phyloP scores from a whole-genome alignment of 2,113 vertebrate genomes.

The Brevimyrus niger region DNA sequence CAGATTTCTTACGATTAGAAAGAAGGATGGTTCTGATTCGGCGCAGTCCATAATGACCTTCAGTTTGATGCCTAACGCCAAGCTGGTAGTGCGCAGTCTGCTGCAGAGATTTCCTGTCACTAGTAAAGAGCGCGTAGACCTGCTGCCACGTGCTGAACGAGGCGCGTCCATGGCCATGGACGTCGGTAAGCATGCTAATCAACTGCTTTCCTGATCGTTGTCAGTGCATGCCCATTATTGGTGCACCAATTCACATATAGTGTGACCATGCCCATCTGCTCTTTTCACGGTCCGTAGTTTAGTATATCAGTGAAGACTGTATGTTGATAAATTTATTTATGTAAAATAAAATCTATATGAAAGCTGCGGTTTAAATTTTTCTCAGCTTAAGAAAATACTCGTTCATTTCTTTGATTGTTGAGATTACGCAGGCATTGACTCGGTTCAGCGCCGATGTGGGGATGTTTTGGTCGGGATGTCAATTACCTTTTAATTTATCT shows the following conservation, averaged over 20 bases:
- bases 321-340: background rate
- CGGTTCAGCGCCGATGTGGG: background rate
- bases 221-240: background rate
- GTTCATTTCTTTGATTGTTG: background rate
- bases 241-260: background rate
- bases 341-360: background rate
- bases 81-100: constrained; percentile 58
- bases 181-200: constrained; percentile 57
- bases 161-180: constrained; percentile 54
- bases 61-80: constrained; percentile 62
- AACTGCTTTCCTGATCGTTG: background rate
- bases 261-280: background rate
- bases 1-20: constrained; percentile 79
- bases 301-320: background rate
- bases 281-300: background rate
- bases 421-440: background rate
- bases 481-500: background rate
- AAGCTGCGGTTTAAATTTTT: background rate
- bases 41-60: constrained; percentile 64
- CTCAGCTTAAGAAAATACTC: background rate
- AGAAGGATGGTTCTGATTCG: constrained; percentile 68
- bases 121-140: constrained; percentile 72
- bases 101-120: constrained; percentile 78
- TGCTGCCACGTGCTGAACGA: constrained; percentile 66
- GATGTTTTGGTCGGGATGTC: background rate